These are phyloP conservation scores for Galeopterus variegatus DNA, from an alignment of 2,113 vertebrate genomes.

Conservation along the genomic window DNA sequence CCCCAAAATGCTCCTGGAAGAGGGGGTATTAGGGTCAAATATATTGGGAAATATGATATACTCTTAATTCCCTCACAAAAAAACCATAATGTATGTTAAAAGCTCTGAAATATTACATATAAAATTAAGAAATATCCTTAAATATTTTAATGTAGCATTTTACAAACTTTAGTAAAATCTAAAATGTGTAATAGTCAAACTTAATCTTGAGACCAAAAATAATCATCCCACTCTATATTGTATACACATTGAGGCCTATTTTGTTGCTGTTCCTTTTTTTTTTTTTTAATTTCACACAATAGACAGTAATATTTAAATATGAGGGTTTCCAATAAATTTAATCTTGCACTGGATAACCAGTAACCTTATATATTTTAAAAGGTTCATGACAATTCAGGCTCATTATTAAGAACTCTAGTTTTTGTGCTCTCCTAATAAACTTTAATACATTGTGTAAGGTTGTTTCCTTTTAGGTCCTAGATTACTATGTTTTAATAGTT, in stretches of 20 bases:
- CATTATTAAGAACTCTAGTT: not conserved
- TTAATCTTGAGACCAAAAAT: conserved; percentile 17
- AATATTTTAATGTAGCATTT: not conserved
- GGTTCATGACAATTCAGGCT: not conserved
- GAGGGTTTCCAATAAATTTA: not conserved
- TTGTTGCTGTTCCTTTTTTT: not conserved
- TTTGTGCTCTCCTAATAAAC: not conserved
- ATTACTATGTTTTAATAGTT: not conserved
- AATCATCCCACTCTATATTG: not conserved
- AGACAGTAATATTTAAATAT: conserved; percentile 16
- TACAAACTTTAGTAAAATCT: conserved; percentile 17
- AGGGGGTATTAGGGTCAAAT: not conserved
- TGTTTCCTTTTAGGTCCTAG: not conserved
- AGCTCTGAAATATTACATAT: not conserved
- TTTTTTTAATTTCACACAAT: not conserved
- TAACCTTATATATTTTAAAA: not conserved
- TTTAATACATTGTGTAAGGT: not conserved
- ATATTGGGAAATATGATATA: not conserved
- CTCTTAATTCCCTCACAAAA: not conserved
- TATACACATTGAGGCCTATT: not conserved
- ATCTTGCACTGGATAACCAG: not conserved
- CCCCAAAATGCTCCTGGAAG: conserved; percentile 7
- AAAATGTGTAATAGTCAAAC: not conserved
- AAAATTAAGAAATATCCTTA: conserved; percentile 35
- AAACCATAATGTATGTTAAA: not conserved